Evolutionary conservation across 2,113 vertebrate genomes (phyloP), one percentile per base, ranked within the genome.

Genomic region (Poecilia latipinna): DNA sequence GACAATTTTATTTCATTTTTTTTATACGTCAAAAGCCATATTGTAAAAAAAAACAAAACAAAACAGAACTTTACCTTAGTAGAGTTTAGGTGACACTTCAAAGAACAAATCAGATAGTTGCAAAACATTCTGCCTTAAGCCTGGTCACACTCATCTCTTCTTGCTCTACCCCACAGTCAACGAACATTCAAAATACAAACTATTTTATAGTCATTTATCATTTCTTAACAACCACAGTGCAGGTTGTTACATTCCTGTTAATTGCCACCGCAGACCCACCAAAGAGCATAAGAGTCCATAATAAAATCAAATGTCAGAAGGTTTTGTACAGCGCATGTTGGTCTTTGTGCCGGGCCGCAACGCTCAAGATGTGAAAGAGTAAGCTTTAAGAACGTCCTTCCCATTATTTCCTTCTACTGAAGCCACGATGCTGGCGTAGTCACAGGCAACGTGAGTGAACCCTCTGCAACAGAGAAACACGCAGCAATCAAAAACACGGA

Each of bases 371-470:
- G 88, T 91, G 77, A 95, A 95, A 26, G 86, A 80, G 66, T 95
- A 95, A 0, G 87, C 92, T 80, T 95, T 95, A 60, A 95, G 77
- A 67, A 93, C 89, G 8, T 95, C 95, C 65, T 91, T 93, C 19
- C 93, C 93, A 28, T 94, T 72, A 3, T 81, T 80, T 2, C 88
- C 90, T 66, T 94, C 90, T 11, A 88, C 88, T 0, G 91, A 92
- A 29, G 83, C 95, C 66, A 94, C 93, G 1, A 95, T 93, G 76
- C 93, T 95, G 48, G 92, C 90, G 83, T 93, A 94, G 80, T 95
- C 94, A 78, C 94, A 94, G 62, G 83, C 82, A 17, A 95, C 90
- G 3, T 86, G 78, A 12, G 91, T 93, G 83, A 95, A 95, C 28
- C 93, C 93, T 74, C 95, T 95, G 57, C 37, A 70, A 78, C 24